Conservation (phyloP, 2,113 vertebrate genomes). For the Eonycteris spelaea region DNA sequence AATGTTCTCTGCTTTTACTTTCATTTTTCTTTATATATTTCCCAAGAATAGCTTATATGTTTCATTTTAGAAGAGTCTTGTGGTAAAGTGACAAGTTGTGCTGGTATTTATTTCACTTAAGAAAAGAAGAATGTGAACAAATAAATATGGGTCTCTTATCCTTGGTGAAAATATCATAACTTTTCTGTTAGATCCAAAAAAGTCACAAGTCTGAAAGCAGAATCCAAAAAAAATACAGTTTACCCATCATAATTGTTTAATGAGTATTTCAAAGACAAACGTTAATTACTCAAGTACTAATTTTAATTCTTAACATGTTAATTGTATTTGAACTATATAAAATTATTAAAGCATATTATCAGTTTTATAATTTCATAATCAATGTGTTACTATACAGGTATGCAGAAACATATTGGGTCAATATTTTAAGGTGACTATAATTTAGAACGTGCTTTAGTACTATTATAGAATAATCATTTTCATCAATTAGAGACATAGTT, state of each 20-base stretch:
- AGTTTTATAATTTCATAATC: background rate
- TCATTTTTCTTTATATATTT: constrained; percentile 26
- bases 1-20: background rate
- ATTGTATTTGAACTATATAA: background rate
- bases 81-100: background rate
- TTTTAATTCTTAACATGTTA: background rate
- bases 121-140: constrained; percentile 7
- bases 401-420: background rate
- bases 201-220: background rate
- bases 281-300: background rate
- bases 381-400: background rate
- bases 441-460: background rate
- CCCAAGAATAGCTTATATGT: background rate
- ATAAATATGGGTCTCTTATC: background rate
- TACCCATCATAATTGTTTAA: background rate
- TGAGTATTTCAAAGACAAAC: background rate
- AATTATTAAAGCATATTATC: background rate
- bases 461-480: background rate
- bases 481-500: background rate
- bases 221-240: background rate
- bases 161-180: background rate
- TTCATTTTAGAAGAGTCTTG: background rate
- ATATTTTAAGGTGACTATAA: background rate
- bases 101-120: background rate
- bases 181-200: background rate